A percentile compares a stretch with the other conserved stretches of the same genome.
These are phyloP conservation scores for Caenorhabditis inopinata DNA, from an alignment of 1,140 invertebrate genomes.

Conservation along the genomic window DNA sequence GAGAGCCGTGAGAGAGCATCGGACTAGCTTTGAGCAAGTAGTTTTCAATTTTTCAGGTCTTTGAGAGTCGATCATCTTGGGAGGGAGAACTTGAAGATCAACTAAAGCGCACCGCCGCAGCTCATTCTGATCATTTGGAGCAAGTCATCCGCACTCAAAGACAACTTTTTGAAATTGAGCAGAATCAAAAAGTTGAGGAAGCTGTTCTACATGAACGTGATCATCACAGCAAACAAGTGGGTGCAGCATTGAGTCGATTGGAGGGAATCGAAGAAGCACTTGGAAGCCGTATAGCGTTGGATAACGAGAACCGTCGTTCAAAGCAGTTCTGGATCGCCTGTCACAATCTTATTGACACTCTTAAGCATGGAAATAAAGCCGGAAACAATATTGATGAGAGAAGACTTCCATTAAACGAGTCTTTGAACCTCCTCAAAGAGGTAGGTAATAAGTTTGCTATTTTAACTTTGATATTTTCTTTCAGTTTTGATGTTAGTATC, in stretches of 20 bases:
- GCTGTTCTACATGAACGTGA: conserved; percentile 71
- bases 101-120: conserved; percentile 77
- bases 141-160: conserved; percentile 72
- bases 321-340: conserved; percentile 89
- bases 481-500: background rate
- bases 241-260: conserved; percentile 78
- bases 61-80: conserved; percentile 72
- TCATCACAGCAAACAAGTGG: conserved; percentile 77
- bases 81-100: conserved; percentile 77
- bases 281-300: conserved; percentile 73
- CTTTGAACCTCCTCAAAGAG: conserved; percentile 70
- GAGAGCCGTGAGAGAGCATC: conserved; percentile 39
- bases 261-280: conserved; percentile 84
- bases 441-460: background rate
- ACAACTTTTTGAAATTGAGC: conserved; percentile 73
- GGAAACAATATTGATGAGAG: conserved; percentile 68
- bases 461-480: background rate
- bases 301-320: conserved; percentile 71
- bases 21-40: conserved; percentile 10
- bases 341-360: conserved; percentile 78
- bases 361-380: conserved; percentile 71
- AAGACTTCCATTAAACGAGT: conserved; percentile 76
- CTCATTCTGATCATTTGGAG: conserved; percentile 79
- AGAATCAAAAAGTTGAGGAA: conserved; percentile 73
- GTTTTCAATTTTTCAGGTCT: conserved; percentile 68